A percentile compares a stretch with the other conserved stretches of the same genome.
Evolutionary conservation across 2,797 vertebrate genomes (phyloP).

Genomic region (Sebastes matsubarae): DNA sequence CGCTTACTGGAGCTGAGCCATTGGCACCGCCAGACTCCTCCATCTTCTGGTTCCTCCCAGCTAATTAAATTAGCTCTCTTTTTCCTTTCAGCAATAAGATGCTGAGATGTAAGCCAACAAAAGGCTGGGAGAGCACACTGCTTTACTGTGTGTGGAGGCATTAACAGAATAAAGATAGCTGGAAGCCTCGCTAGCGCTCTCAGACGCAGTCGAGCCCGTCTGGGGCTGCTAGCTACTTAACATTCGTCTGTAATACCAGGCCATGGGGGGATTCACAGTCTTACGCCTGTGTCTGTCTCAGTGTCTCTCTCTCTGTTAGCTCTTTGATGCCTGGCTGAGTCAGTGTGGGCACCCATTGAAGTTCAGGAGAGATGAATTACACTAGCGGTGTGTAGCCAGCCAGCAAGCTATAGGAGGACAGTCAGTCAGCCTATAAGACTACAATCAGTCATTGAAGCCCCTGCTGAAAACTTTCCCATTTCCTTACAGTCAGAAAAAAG

Average conservation of each 20-base stretch:
- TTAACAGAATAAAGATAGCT: constrained; percentile 63
- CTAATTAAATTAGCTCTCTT: constrained; percentile 77
- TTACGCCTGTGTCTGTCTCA: constrained; percentile 50
- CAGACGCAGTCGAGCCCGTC: constrained; percentile 60
- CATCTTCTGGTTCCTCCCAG: constrained; percentile 73
- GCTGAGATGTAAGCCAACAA: constrained; percentile 67
- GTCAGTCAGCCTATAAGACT: constrained; percentile 10
- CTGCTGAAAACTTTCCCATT: background rate
- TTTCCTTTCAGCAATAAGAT: constrained; percentile 66
- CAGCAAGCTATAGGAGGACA: constrained; percentile 4
- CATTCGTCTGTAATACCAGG: constrained; percentile 66
- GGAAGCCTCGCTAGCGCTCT: constrained; percentile 42
- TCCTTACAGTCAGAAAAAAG: background rate
- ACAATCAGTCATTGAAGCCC: background rate
- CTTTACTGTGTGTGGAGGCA: constrained; percentile 54
- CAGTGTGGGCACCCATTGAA: constrained; percentile 47
- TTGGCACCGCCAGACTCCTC: constrained; percentile 60
- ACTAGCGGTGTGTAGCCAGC: constrained; percentile 27
- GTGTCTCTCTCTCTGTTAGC: constrained; percentile 44
- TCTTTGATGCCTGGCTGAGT: constrained; percentile 61
- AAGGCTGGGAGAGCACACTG: constrained; percentile 52
- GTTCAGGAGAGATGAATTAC: constrained; percentile 48
- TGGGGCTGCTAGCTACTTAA: constrained; percentile 69
- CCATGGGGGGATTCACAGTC: constrained; percentile 58
- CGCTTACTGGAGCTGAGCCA: constrained; percentile 65